Evolutionary conservation across 1,140 invertebrate genomes (phyloP), one percentile per base, ranked within the genome.

Genomic region (Ruditapes philippinarum): DNA sequence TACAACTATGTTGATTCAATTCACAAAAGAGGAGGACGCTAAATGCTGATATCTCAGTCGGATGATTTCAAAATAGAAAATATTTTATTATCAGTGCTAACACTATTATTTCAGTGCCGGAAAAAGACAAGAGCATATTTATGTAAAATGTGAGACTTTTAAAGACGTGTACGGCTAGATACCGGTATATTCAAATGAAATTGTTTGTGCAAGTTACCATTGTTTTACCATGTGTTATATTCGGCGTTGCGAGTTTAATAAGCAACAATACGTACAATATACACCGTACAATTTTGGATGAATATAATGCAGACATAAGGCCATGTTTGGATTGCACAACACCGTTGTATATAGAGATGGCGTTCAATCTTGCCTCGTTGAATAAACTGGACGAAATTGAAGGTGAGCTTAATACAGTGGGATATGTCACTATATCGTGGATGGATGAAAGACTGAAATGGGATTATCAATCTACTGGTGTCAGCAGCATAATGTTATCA

Each of bases 381-480:
- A 65, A 65, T n/a, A 62, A 84, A 17, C 25, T 84, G 19, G 81
- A 84, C 62, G 81, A 70, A 31, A 36, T 84, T 14, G 65, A 60
- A 12, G 81, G 65, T 0, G 62, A 65, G 9, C 57, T 84, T 4
- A 70, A 45, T n/a, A 84, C 65, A 4, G 49, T 70, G 5, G 81
- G 60, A 12, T 84, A 70, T 33, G 14, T 84, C 0, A 84, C 11
- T 12, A 22, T 73, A 2, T 31, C 17, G 12, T 84, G 81, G 81
- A 31, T 70, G n/a, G 81, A 84, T 65, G 81, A 70, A 49, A 28
- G 81, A 68, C 22, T 84, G 42, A 33, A 42, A 9, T 84, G 81
- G 81, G 22, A 70, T 42, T 65, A 62, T 19, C 12, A 31, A 22
- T 22, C 3, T 1, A 78, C 28, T 54, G 51, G 28, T 0, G 31